phyloP scores from a whole-genome alignment of 1,140 invertebrate species.

The Cydia pomonella region DNA sequence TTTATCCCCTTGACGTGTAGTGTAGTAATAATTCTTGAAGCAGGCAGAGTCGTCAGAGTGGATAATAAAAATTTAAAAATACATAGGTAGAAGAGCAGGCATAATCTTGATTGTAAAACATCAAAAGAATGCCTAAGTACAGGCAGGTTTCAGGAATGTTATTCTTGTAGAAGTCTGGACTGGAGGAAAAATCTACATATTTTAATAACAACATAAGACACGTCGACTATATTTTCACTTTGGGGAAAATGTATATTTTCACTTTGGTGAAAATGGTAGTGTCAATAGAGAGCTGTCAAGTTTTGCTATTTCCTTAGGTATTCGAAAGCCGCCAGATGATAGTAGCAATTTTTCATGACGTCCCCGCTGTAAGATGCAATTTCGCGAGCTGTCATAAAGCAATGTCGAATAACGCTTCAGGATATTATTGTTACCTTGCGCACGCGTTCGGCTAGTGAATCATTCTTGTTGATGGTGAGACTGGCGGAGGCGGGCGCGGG shows the following conservation, averaged over 20 bases:
- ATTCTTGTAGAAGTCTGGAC: constrained; percentile 11
- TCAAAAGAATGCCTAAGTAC: constrained; percentile 38
- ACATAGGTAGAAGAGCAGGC: constrained; percentile 29
- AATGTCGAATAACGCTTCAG: neutral
- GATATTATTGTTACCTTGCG: constrained; percentile 72
- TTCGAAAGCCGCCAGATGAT: too few species aligned
- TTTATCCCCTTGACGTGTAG: constrained; percentile 9
- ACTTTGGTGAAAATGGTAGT: too few species aligned
- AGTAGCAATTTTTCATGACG: too few species aligned
- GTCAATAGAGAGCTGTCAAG: too few species aligned
- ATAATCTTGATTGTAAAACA: constrained; percentile 39
- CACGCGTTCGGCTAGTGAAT: constrained; percentile 82
- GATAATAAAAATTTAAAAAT: constrained; percentile 4
- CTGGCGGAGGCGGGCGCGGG: constrained; percentile 69
- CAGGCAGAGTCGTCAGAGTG: neutral
- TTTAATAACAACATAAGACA: neutral
- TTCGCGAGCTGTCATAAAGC: neutral
- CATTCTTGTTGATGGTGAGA: constrained; percentile 81
- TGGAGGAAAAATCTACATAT: neutral
- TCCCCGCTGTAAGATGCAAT: neutral
- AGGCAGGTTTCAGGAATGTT: constrained; percentile 5
- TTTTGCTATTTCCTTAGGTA: too few species aligned
- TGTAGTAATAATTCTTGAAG: constrained; percentile 6
- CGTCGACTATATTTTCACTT: neutral
- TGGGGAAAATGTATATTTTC: constrained; percentile 39